These are phyloP conservation scores for Cuculus canorus DNA, from an alignment of 2,797 vertebrate genomes.

Conservation along the genomic window DNA sequence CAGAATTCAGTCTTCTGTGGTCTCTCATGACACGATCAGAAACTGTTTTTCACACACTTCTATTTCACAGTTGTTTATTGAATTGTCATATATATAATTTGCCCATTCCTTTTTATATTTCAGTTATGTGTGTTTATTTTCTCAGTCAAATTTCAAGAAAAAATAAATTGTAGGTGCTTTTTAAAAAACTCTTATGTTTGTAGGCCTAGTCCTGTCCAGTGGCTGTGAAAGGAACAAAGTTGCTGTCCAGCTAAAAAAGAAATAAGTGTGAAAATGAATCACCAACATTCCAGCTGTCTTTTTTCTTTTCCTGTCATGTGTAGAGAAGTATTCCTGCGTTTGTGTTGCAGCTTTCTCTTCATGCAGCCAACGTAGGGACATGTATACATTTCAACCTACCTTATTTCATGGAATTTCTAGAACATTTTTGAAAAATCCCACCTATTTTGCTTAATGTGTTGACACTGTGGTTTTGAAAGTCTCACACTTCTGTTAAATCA, in stretches of 20 bases:
- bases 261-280: neutral
- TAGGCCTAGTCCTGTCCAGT: neutral
- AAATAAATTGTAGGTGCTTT: neutral
- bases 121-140: neutral
- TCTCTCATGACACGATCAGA: neutral
- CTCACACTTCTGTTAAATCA: neutral
- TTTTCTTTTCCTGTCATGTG: neutral
- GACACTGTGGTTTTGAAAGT: constrained; percentile 1
- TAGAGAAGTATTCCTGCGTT: neutral
- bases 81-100: neutral
- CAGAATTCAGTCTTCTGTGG: neutral
- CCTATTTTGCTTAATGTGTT: neutral
- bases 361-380: neutral
- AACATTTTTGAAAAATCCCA: neutral
- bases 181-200: neutral
- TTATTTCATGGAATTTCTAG: neutral
- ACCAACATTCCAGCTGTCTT: neutral
- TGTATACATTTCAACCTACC: neutral
- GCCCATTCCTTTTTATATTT: neutral
- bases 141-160: neutral
- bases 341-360: neutral
- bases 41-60: neutral
- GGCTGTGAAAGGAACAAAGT: neutral
- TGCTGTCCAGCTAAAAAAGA: neutral
- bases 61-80: neutral